Evolutionary conservation across 1,140 invertebrate genomes (phyloP).

Genomic region (Pentalonia nigronervosa): DNA sequence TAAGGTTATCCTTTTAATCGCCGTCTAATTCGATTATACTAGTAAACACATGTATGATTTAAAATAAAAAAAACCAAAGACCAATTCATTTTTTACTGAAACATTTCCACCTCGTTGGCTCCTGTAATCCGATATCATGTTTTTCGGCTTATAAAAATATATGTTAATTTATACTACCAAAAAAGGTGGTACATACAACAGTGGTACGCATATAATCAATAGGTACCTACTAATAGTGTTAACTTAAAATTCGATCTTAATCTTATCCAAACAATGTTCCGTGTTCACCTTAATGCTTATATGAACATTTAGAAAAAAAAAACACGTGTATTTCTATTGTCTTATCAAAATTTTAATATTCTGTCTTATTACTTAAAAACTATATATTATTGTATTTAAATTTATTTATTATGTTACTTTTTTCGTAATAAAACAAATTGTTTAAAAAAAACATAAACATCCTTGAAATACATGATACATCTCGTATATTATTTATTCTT

Average conservation of each 20-base stretch:
- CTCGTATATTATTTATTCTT: no score
- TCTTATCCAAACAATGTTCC: constrained; percentile 31
- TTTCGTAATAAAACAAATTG: no score
- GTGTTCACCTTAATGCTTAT: constrained; percentile 34
- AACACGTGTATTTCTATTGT: constrained; percentile 19
- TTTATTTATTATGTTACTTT: background rate
- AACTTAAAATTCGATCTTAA: constrained; percentile 38
- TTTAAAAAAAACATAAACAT: no score
- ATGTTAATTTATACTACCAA: constrained; percentile 44
- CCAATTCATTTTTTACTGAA: constrained; percentile 42
- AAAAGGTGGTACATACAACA: constrained; percentile 32
- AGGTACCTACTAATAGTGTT: constrained; percentile 29
- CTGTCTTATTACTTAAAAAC: background rate
- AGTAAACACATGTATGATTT: constrained; percentile 21
- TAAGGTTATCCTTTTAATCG: constrained; percentile 40
- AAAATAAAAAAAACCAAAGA: constrained; percentile 4
- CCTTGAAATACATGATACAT: no score
- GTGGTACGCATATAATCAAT: background rate
- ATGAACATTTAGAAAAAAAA: constrained; percentile 26
- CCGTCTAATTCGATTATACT: constrained; percentile 43
- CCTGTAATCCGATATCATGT: constrained; percentile 53
- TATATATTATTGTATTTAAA: background rate
- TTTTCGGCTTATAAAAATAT: constrained; percentile 53
- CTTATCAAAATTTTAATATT: background rate
- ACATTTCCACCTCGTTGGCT: constrained; percentile 33